These are phyloP conservation scores for Patella vulgata DNA, from an alignment of 1,140 invertebrate species.

Conservation along the genomic window DNA sequence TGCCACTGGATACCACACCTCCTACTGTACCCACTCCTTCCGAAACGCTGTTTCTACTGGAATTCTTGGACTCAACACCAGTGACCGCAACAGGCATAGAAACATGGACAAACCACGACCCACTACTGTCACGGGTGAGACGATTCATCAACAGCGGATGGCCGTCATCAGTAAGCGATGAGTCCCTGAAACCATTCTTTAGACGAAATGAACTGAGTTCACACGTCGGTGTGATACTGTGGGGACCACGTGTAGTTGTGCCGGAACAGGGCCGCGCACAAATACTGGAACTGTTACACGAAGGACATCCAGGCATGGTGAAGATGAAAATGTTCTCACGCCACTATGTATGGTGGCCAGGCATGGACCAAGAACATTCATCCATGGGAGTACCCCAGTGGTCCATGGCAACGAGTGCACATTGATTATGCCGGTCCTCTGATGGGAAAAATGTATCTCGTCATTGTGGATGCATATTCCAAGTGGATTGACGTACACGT, in stretches of 20 bases:
- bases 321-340: slow-evolving; percentile 3
- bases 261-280: slow-evolving; percentile 7
- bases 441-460: slow-evolving; percentile 39
- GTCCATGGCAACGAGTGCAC: slow-evolving; percentile 60
- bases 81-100: slow-evolving; percentile 9
- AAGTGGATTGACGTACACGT: slow-evolving; percentile 32
- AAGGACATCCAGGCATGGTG: slow-evolving; percentile 24
- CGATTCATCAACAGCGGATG: slow-evolving; percentile 2
- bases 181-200: slow-evolving; percentile 8
- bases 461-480: slow-evolving; percentile 32
- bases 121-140: not conserved
- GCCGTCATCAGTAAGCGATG: slow-evolving; percentile 11
- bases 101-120: not conserved
- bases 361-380: slow-evolving; percentile 18
- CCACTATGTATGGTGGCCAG: slow-evolving; percentile 18
- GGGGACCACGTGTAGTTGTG: slow-evolving; percentile 20
- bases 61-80: slow-evolving; percentile 15
- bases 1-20: not conserved
- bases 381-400: slow-evolving; percentile 3
- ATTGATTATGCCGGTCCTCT: slow-evolving; percentile 68
- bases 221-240: slow-evolving; percentile 15
- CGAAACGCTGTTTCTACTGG: not conserved
- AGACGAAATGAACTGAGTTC: slow-evolving; percentile 16
- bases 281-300: slow-evolving; percentile 15
- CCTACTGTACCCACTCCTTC: not conserved